A percentile compares a stretch with the other conserved stretches of the same genome.
Conservation (phyloP, 2,113 vertebrate genomes). For the Saimiri boliviensis region DNA sequence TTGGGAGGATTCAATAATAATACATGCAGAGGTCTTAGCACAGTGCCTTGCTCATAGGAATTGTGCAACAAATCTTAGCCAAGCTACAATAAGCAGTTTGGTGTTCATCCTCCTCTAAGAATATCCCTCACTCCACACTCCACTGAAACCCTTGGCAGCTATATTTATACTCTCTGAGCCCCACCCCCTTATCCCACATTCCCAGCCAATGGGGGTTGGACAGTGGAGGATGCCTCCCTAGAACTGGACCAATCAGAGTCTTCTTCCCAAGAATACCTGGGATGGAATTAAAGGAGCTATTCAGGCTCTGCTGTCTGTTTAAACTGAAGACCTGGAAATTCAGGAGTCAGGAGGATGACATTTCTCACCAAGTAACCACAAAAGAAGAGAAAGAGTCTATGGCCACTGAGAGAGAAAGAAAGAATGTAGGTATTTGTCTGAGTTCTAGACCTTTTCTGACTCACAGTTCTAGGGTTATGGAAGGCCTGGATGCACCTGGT, state of each 20-base stretch:
- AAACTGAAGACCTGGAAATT: neutral
- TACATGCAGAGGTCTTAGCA: neutral
- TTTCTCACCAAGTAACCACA: neutral
- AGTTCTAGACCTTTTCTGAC: neutral
- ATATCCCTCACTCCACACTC: neutral
- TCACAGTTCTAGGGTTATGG: neutral
- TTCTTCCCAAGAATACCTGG: neutral
- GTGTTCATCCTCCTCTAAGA: neutral
- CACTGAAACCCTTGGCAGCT: neutral
- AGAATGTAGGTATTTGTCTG: neutral
- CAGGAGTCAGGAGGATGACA: neutral
- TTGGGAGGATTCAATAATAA: neutral
- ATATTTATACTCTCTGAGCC: neutral
- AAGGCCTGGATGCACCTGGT: neutral
- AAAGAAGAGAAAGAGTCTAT: neutral
- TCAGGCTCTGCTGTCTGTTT: neutral
- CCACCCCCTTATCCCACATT: rapidly evolving
- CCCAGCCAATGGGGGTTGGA: neutral
- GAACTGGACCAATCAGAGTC: neutral
- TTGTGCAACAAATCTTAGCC: neutral
- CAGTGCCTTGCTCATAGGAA: neutral
- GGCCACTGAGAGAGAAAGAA: neutral
- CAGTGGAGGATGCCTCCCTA: neutral
- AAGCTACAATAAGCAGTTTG: neutral
- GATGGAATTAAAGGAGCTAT: neutral